Evolutionary conservation across 30 jellyfish, hydroid and myxozoan species (phyloP), one percentile per base, ranked within the genome.

Genomic region (Cassiopea andromeda): DNA sequence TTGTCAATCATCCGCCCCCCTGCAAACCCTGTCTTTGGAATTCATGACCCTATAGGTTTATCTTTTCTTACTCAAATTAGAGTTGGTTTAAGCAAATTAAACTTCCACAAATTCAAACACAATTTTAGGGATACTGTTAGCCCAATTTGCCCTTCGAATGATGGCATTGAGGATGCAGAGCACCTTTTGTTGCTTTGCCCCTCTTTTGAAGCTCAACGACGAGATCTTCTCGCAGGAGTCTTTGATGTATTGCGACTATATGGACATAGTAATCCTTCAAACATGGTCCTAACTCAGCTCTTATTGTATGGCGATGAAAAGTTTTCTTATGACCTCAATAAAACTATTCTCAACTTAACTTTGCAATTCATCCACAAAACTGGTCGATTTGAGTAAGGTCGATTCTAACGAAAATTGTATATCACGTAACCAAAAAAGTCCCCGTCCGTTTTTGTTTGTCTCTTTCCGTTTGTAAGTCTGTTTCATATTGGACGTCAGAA

Each of bases 131-230:
- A 79, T 79, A 79, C 88, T 79, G 70, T 79, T 15, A 79, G 19
- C 90, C 90, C 90, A 70, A 70, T 70, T 50, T 70, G 79, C 79
- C 79, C 81, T 81, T 46, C 90, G 27, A 81, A 59, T 76, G 81
- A 81, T 60, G 81, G 90, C 47, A 81, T 81, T 46, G 90, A 81
- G 81, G 81, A 59, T 81, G 45, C 73, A 68, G 82, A 81, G 69
- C 90, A 81, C 90, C 44, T 60, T 81, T 59, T 46, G 90, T 66
- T 81, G 90, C 81, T 81, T 66, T 81, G 90, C 90, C 90, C 90
- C 27, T 81, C 69, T 46, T 66, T 43, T 81, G 77, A 50, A 4
- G 79, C 54, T 19, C 79, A 19, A 70, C 79, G 79, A 19, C 10
- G 79, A 70, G 79, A 70, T 70, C 79, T 70, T 70, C 79, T 70